Conservation (phyloP, 2,113 vertebrate genomes). For the Halcyon malimbica region DNA sequence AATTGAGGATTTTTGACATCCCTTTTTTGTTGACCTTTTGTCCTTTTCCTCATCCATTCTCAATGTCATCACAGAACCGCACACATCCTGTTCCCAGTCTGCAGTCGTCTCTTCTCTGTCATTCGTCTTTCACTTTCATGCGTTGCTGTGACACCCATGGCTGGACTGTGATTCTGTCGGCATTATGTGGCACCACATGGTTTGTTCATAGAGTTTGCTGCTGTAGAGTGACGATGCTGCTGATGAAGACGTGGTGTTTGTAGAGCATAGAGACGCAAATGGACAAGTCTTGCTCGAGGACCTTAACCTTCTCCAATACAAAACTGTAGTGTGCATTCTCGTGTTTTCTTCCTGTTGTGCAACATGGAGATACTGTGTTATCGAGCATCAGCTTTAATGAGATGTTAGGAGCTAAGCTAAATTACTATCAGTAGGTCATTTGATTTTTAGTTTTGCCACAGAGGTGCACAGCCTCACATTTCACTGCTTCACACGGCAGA, state of each 20-base stretch:
- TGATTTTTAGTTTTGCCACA: background rate
- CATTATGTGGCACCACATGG: background rate
- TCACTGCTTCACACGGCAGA: background rate
- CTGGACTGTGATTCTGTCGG: background rate
- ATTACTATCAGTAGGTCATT: background rate
- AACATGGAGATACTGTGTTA: background rate
- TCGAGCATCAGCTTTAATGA: background rate
- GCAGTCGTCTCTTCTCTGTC: background rate
- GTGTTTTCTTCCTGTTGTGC: background rate
- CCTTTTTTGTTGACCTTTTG: constrained; percentile 63
- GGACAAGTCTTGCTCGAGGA: background rate
- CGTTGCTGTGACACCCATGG: constrained; percentile 30
- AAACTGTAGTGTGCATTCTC: background rate
- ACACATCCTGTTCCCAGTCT: background rate
- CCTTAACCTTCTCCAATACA: background rate
- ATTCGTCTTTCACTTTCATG: background rate
- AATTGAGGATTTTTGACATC: constrained; percentile 69
- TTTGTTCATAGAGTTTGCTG: constrained; percentile 10
- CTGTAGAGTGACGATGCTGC: background rate
- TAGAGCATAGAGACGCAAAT: background rate
- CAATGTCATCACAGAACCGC: constrained; percentile 15
- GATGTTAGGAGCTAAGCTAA: background rate
- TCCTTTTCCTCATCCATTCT: constrained; percentile 43
- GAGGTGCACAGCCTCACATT: background rate
- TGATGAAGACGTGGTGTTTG: background rate